Evolutionary conservation across 1,140 invertebrate species (phyloP), one percentile per base, ranked within the genome.

Genomic region (Conus betulinus): DNA sequence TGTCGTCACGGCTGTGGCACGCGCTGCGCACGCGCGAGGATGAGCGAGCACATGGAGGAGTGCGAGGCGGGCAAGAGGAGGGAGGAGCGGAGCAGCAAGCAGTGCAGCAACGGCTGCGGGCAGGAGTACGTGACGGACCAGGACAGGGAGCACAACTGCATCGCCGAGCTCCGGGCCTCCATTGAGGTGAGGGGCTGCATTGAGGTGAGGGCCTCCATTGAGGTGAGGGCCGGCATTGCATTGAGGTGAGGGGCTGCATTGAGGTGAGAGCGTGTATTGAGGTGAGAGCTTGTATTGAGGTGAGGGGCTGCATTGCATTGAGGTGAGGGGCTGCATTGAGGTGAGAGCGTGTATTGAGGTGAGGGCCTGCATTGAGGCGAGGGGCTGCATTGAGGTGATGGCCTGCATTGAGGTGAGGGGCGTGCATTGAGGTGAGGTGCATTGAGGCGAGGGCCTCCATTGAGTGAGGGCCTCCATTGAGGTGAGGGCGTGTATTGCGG

Each of bases 21-120:
- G 7, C 63, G 67, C 39, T 79, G 67, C 17, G 88, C 91, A 3
- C 11, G 82, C 23, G 82, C 27, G 11, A 55, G 79, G 71, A 57
- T 78, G 85, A 57, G 63, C 53, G 51, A 74, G 27, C 84, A 55
- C 71, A 57, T 78, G 74, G 85, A 87, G 51, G 52, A 53, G 53
- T 87, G 85, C n/a, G 76, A n/a, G 27, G 81, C 27, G 20, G 23
- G 86, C 4, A 84, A 76, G 27, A 84, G 89, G 25, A 86, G 90
- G 74, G 79, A 67, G 57, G 84, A 60, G 25, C 63, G 27, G 67
- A 39, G 87, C 20, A 67, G 39, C 53, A 85, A 85, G 84, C 87
- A 89, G 83, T 92, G 91, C 67, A 86, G 87, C 25, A 91, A 89
- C 51, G 94, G 94, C 3, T 94, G 94, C 88, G 94, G 94, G 3